Base-by-base conservation (phyloP, 2,888 invertebrate genomes). In the Perizoma flavofasciatum region DNA sequence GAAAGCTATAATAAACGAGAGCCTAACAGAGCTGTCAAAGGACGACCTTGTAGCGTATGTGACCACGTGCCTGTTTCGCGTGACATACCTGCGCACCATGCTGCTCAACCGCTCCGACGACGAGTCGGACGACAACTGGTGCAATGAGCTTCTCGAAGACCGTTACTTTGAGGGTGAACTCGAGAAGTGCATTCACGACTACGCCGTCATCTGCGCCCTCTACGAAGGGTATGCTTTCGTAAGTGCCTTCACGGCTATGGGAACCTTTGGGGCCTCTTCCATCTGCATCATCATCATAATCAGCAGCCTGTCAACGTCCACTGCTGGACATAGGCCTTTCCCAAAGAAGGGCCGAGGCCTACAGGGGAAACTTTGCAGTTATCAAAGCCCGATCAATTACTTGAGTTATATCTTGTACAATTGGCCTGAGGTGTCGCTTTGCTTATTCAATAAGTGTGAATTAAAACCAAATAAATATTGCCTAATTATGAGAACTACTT, bases 211-310 rank as follows among this genome's bases (percentile, higher is more conserved):
- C 5, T 48, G 65, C n/a, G 66, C 81, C 1, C 65, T 89, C 41
- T 59, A 72, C 54, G 81, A 85, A 8, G 81, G 77, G 7, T 88
- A 88, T 50, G 80, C 77, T 0, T 86, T 82, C 61, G 89, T 89
- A 59, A 88, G 89, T 88, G 6, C n/a, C 22, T n/a, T 6, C 44
- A 44, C n/a, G 5, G n/a, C n/a, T n/a, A n/a, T n/a, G n/a, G n/a
- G n/a, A n/a, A n/a, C n/a, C n/a, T n/a, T n/a, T n/a, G n/a, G n/a
- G n/a, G n/a, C n/a, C n/a, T n/a, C n/a, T n/a, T n/a, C n/a, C n/a
- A n/a, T n/a, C n/a, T n/a, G n/a, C n/a, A n/a, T n/a, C n/a, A n/a
- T n/a, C n/a, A n/a, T n/a, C n/a, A n/a, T n/a, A n/a, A n/a, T n/a
- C n/a, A n/a, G n/a, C n/a, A n/a, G n/a, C n/a, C n/a, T n/a, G n/a